Conservation (phyloP, 2,113 vertebrate genomes). For the Melozone crissalis region DNA sequence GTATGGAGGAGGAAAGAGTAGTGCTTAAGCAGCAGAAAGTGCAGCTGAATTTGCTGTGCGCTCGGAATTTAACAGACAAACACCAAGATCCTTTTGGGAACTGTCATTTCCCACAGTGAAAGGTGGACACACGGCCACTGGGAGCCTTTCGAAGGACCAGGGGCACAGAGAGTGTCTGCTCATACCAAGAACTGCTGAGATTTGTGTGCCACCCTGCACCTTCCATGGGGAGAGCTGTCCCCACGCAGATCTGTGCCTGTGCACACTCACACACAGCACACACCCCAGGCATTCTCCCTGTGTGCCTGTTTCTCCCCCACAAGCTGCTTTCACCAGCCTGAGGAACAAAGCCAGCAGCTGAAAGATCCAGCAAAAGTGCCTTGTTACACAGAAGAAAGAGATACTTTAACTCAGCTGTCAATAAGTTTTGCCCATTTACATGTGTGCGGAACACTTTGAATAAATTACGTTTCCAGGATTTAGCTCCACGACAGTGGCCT, state of each 20-base stretch:
- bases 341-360: conserved; percentile 40
- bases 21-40: conserved; percentile 58
- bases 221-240: neutral
- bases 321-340: neutral
- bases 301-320: neutral
- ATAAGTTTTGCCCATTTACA: conserved; percentile 61
- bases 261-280: neutral
- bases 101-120: neutral
- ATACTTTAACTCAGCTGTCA: conserved; percentile 62
- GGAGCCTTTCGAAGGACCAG: neutral
- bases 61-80: conserved; percentile 28
- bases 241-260: neutral
- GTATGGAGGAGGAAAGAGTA: conserved; percentile 30
- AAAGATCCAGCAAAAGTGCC: conserved; percentile 41
- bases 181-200: rapidly evolving
- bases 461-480: conserved; percentile 62
- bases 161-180: neutral
- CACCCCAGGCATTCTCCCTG: neutral
- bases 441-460: conserved; percentile 48
- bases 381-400: conserved; percentile 51
- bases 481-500: neutral
- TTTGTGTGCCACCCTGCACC: neutral
- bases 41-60: conserved; percentile 24
- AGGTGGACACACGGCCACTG: neutral
- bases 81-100: neutral